These are phyloP conservation scores for Cyphomyrus discorhynchus DNA, from an alignment of 2,113 vertebrate species.

Conservation along the genomic window DNA sequence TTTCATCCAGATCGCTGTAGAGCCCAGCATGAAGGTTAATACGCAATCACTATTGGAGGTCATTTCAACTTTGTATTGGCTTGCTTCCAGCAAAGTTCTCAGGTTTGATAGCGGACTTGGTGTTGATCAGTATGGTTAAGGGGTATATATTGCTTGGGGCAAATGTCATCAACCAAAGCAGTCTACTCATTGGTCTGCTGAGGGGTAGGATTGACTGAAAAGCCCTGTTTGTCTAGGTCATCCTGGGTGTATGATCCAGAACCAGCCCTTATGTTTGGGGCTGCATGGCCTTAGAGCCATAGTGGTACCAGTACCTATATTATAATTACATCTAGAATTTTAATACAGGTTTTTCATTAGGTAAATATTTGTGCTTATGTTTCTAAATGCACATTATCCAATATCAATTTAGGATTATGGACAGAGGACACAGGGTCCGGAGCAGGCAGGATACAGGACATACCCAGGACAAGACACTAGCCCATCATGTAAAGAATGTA, in stretches of 20 bases:
- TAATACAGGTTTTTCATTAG: neutral
- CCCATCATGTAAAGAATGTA: neutral
- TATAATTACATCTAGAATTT: neutral
- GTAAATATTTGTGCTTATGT: neutral
- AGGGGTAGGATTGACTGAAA: neutral
- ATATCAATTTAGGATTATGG: neutral
- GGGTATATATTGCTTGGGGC: neutral
- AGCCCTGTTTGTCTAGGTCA: neutral
- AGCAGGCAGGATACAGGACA: neutral
- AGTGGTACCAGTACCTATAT: neutral
- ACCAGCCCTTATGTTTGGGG: neutral
- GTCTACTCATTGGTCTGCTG: neutral
- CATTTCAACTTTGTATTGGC: neutral
- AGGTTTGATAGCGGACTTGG: neutral
- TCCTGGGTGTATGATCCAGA: neutral
- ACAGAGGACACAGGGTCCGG: neutral
- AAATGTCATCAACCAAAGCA: neutral
- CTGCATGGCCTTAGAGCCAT: neutral
- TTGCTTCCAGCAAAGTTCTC: neutral
- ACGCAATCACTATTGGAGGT: neutral
- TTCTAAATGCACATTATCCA: neutral
- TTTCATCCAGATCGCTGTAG: neutral
- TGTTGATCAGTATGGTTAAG: neutral
- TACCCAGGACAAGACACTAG: neutral
- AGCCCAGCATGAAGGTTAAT: neutral